Evolutionary conservation across 1,140 invertebrate species (phyloP), one percentile per base, ranked within the genome.

Genomic region (Oscheius sp.): DNA sequence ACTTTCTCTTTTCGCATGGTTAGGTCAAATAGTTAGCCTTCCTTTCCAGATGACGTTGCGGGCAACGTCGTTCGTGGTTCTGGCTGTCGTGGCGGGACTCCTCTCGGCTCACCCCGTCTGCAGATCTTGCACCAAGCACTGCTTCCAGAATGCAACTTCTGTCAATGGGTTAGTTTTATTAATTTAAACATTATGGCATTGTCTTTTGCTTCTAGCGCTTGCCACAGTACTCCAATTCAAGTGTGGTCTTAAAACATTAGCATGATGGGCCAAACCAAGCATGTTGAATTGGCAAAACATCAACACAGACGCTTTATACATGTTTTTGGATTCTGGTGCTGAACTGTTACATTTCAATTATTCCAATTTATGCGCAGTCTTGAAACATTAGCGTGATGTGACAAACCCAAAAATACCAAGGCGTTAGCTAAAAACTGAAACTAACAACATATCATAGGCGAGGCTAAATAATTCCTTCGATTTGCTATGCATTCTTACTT

Each of bases 71-170:
- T 3, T 68, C 1, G 26, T 59, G 3, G 28, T 68, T 23, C 20
- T 68, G 1, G 49, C 52, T 2, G n/a, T 68, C 36, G 34, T 68
- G 1, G 42, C 52, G 2, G 34, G 35, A 31, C 58, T 26, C 3
- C 13, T 58, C n/a, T 34, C 45, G 35, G 69, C 69, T 34, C 69
- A 59, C 13, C 52, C 69, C 4, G 58, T 71, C n/a, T 71, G 69
- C 52, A 45, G 69, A n/a, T 59, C 69, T 2, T 71, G 69, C 35
- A 71, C 34, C 42, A 71, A 71, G 61, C 63, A 71, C 35, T 71
- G 69, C 61, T 71, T 63, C 29, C 45, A 34, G 59, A 20, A 59
- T 28, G n/a, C 31, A 13, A 71, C 52, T 28, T 63, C 59, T 38
- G 42, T 61, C 52, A 71, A 71, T 34, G 59, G 69, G 69, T 71